These are phyloP conservation scores for Montipora sp. DNA, from an alignment of 64 coral and sea anemone genomes.

Conservation along the genomic window DNA sequence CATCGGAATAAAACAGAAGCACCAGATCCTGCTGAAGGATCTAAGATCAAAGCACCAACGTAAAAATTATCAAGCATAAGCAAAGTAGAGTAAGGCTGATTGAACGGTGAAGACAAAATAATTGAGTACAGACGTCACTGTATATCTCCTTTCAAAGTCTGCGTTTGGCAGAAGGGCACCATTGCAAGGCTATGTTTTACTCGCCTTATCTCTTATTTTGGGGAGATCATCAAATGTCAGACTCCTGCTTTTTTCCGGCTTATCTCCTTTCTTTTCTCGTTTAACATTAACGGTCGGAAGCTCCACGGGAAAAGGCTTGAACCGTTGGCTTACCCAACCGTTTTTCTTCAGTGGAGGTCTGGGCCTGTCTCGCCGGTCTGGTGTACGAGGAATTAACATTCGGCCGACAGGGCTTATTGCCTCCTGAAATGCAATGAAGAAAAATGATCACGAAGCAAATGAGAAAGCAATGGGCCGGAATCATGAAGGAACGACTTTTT, in stretches of 20 bases:
- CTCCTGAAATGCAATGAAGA: neutral
- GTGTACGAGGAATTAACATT: neutral
- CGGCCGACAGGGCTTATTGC: neutral
- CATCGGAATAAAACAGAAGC: too few relatives aligned
- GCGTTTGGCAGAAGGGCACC: too few relatives aligned
- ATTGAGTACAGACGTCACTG: too few relatives aligned
- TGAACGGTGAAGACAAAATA: too few relatives aligned
- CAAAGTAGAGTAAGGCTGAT: too few relatives aligned
- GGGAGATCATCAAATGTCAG: slow-evolving; percentile 84
- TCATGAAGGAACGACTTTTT: too few relatives aligned
- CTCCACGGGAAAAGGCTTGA: slow-evolving; percentile 75
- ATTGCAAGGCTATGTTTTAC: slow-evolving; percentile 1
- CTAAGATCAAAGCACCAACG: too few relatives aligned
- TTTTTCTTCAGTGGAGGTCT: slow-evolving; percentile 24
- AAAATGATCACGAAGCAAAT: too few relatives aligned
- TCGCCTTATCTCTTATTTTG: slow-evolving; percentile 88
- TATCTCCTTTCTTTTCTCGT: slow-evolving; percentile 42
- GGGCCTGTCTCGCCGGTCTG: neutral
- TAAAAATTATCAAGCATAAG: too few relatives aligned
- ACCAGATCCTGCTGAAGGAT: neutral
- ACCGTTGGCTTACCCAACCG: slow-evolving; percentile 83
- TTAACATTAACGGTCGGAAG: slow-evolving; percentile 47
- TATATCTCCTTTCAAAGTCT: too few relatives aligned
- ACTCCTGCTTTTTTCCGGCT: slow-evolving; percentile 4
- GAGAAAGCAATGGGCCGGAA: too few relatives aligned